Evolutionary conservation across 1,140 invertebrate species (phyloP), one percentile per base, ranked within the genome.

Genomic region (Camponotus floridanus): DNA sequence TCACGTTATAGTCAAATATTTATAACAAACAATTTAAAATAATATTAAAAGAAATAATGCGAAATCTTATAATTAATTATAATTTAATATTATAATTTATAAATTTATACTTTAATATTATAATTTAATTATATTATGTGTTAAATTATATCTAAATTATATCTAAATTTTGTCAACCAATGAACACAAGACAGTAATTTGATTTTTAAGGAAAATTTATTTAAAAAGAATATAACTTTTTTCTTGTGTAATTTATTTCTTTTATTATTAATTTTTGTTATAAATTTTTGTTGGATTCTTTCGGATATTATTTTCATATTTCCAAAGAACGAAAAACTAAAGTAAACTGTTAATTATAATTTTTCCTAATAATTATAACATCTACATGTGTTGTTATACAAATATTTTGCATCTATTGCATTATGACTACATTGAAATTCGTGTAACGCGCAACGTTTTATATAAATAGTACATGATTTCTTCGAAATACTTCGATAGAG

Each of bases 131-230:
- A 76, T 59, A 26, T 61, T 42, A 39, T 51, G 4, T 39, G 7
- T 26, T 13, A 21, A 26, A 48, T 7, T 65, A 26, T 2, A 45
- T n/a, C n/a, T n/a, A n/a, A n/a, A n/a, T n/a, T n/a, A n/a, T 45
- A 45, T 31, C 48, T 21, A 33, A 31, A 65, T 65, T 51, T 26
- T 78, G 18, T 65, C 26, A 48, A 26, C 33, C 33, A 21, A 45
- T 33, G 18, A 65, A 64, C 3, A 48, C 31, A 65, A 42, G n/a
- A 31, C 7, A 39, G 21, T 3, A 33, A 36, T 45, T 76, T 48
- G 48, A 36, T 64, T 76, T n/a, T 62, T 64, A 5, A 31, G 13
- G 42, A 76, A 2, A 5, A 73, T 57, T 73, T 73, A n/a, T 59
- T 57, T 51, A 18, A 1, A 51, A 51, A 51, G 18, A 42, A 57